Evolutionary conservation across 2,797 vertebrate species (phyloP).

Genomic region (Diplodus sargus): DNA sequence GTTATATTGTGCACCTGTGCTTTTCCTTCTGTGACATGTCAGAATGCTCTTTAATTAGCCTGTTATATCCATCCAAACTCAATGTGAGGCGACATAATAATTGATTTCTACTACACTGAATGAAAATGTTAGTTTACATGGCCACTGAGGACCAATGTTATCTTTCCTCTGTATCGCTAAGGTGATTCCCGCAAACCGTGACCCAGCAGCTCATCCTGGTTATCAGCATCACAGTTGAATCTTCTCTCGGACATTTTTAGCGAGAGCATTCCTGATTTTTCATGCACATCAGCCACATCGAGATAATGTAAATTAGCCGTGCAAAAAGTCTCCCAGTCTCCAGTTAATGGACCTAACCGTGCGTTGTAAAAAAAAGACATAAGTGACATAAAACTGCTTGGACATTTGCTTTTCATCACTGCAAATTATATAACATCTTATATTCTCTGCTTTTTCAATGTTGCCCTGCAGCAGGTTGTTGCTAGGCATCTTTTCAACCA

Average conservation of each 20-base stretch:
- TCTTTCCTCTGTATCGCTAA: not conserved
- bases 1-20: too few relatives aligned
- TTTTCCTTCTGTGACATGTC: too few relatives aligned
- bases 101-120: too few relatives aligned
- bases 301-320: conserved; percentile 26
- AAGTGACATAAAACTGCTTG: not conserved
- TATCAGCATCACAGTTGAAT: conserved; percentile 5
- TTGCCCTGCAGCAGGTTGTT: conserved; percentile 1
- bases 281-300: conserved; percentile 17
- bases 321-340: conserved; percentile 18
- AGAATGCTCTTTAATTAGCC: too few relatives aligned
- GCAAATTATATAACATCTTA: not conserved
- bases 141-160: not conserved
- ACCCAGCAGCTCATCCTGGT: not conserved
- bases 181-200: not conserved
- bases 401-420: not conserved
- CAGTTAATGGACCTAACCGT: not conserved
- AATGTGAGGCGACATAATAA: too few relatives aligned
- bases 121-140: too few relatives aligned
- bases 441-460: not conserved
- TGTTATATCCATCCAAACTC: too few relatives aligned
- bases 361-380: not conserved
- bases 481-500: conserved; percentile 5
- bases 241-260: not conserved
- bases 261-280: conserved; percentile 49